Percentiles rank a stretch among this genome's conserved stretches.
Conservation (phyloP, 1,140 invertebrate genomes). For the Steinernema feltiae region DNA sequence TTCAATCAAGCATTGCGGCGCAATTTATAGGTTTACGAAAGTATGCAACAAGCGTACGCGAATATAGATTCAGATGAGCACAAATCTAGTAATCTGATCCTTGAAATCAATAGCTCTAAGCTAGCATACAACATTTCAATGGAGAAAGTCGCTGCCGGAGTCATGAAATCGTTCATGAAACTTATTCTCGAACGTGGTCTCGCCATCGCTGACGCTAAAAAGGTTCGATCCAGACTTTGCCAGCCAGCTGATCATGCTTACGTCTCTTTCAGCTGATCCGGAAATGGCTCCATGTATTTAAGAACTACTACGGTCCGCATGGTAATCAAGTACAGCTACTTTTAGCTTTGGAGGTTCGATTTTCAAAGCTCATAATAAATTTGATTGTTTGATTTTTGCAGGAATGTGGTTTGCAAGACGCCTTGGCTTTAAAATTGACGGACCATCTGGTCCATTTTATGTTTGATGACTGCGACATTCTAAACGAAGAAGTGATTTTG, state of each 20-base stretch:
- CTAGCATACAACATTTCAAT: conserved; percentile 40
- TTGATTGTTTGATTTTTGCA: neutral
- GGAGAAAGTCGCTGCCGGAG: conserved; percentile 36
- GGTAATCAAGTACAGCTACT: conserved; percentile 25
- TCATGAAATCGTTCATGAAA: conserved; percentile 37
- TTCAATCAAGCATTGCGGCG: neutral
- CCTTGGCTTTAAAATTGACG: neutral
- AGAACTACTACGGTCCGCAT: conserved; percentile 32
- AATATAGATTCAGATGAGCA: neutral
- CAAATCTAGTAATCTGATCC: conserved; percentile 32
- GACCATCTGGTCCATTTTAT: conserved; percentile 31
- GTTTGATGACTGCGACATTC: conserved; percentile 24
- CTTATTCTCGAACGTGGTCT: conserved; percentile 15
- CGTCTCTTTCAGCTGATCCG: conserved; percentile 30
- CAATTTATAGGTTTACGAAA: conserved; percentile 24
- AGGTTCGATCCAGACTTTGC: conserved; percentile 17
- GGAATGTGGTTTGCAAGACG: neutral
- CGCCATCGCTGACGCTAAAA: conserved; percentile 10
- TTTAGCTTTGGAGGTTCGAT: conserved; percentile 22
- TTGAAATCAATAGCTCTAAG: conserved; percentile 44
- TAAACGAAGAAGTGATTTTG: conserved; percentile 20
- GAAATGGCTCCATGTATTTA: conserved; percentile 32
- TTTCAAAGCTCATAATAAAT: neutral
- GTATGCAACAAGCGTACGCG: conserved; percentile 25
- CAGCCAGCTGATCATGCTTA: neutral